Evolutionary conservation across 2,797 vertebrate genomes (phyloP).

Genomic region (Fistularia commersonii): DNA sequence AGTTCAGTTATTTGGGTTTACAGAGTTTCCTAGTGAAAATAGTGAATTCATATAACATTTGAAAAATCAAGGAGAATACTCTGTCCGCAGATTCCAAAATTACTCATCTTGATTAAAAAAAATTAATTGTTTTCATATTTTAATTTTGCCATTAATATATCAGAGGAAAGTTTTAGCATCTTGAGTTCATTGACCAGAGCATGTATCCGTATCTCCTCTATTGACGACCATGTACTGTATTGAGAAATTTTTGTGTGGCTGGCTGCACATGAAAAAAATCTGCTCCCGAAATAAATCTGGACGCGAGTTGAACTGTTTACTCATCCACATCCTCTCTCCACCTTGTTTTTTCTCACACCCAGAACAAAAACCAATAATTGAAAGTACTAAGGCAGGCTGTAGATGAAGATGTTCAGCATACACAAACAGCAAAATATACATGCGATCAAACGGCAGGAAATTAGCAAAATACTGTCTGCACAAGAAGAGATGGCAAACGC

Average conservation of each 20-base stretch:
- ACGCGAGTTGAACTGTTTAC: conserved; percentile 48
- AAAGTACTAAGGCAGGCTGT: conserved; percentile 38
- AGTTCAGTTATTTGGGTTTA: no score
- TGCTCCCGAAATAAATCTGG: conserved; percentile 46
- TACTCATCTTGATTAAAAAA: no score
- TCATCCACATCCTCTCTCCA: conserved; percentile 12
- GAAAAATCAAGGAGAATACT: no score
- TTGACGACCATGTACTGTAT: background rate
- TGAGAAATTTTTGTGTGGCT: conserved; percentile 13
- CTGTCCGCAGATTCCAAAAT: no score
- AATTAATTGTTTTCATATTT: no score
- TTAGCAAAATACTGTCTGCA: conserved; percentile 5
- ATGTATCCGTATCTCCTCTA: conserved; percentile 13
- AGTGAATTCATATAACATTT: no score
- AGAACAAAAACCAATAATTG: conserved; percentile 50
- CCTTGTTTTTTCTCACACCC: conserved; percentile 22
- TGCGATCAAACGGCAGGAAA: conserved; percentile 19
- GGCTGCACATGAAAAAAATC: conserved; percentile 42
- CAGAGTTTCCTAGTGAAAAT: no score
- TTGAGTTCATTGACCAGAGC: conserved; percentile 1
- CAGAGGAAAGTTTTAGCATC: no score
- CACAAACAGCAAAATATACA: conserved; percentile 14
- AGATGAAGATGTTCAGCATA: conserved; percentile 38
- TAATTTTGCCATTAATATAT: no score
- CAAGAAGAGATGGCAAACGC: no score